Percentiles rank a stretch among this genome's conserved stretches.
Conservation (phyloP, 1,140 invertebrate genomes). For the Bombus affinis region DNA sequence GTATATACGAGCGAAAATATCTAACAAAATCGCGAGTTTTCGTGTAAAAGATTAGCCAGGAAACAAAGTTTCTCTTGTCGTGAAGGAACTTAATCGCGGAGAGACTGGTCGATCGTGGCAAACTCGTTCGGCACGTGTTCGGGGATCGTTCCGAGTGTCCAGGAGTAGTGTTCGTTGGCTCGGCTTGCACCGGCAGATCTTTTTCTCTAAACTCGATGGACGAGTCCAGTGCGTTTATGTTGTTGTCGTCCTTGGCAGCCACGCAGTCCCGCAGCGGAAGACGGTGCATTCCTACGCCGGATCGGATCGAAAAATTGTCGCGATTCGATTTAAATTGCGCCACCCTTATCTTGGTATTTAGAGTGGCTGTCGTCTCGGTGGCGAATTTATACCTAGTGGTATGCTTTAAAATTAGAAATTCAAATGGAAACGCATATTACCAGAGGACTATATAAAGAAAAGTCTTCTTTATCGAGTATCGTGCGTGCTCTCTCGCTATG, state of each 20-base stretch:
- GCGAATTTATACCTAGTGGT: slow-evolving; percentile 23
- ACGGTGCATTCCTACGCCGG: slow-evolving; percentile 50
- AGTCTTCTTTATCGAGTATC: slow-evolving; percentile 23
- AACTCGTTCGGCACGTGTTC: slow-evolving; percentile 66
- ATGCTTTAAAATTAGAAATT: slow-evolving; percentile 35
- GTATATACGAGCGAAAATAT: too few relatives aligned
- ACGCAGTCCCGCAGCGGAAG: slow-evolving; percentile 55
- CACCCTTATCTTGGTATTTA: slow-evolving; percentile 41
- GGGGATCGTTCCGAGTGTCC: slow-evolving; percentile 58
- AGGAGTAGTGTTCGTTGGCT: slow-evolving; percentile 44
- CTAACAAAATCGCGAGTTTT: not conserved
- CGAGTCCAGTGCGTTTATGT: slow-evolving; percentile 69
- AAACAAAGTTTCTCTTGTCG: slow-evolving; percentile 24
- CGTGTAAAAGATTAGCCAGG: slow-evolving; percentile 21
- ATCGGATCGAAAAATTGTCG: slow-evolving; percentile 50
- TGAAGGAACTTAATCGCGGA: slow-evolving; percentile 22
- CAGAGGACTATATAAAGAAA: not conserved
- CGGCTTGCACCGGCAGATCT: slow-evolving; percentile 19
- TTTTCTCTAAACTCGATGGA: slow-evolving; percentile 66
- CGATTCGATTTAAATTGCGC: slow-evolving; percentile 61
- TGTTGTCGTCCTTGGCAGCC: slow-evolving; percentile 70
- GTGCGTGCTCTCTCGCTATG: not conserved
- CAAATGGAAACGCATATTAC: slow-evolving; percentile 24
- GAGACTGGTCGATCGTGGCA: slow-evolving; percentile 48
- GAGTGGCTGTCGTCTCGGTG: slow-evolving; percentile 29